phyloP scores from a whole-genome alignment of 1,140 invertebrate genomes.

The Brachionus asplanchnoidis region DNA sequence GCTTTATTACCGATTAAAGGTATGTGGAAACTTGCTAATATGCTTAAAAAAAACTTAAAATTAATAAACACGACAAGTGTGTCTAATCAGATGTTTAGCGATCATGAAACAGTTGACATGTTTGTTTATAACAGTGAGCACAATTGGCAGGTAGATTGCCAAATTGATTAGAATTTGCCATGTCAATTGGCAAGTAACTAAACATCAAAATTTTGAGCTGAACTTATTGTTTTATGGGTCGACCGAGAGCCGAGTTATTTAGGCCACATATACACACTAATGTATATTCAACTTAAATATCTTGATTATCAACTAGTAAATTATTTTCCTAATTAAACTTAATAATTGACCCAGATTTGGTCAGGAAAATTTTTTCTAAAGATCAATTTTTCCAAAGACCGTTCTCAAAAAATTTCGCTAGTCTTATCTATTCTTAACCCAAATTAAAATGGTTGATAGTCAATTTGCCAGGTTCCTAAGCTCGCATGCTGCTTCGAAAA shows the following conservation, averaged over 20 bases:
- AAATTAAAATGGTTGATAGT: background rate
- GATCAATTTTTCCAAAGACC: conserved; percentile 17
- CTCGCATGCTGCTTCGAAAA: background rate
- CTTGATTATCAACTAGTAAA: conserved; percentile 11
- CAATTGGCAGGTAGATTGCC: background rate
- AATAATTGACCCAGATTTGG: conserved; percentile 9
- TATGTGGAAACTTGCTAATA: background rate
- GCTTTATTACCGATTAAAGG: background rate
- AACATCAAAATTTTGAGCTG: background rate
- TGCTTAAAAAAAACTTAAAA: background rate
- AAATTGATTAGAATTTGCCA: background rate
- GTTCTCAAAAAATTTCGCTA: background rate
- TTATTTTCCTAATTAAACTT: conserved; percentile 13
- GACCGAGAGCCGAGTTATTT: background rate
- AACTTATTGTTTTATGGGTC: background rate
- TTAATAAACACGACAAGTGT: background rate
- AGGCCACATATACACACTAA: background rate
- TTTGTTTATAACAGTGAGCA: background rate
- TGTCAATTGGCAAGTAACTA: background rate
- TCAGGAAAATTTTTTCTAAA: background rate
- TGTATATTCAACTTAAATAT: conserved; percentile 1
- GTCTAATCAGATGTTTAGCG: background rate
- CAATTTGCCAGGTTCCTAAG: background rate
- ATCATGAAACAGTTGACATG: background rate
- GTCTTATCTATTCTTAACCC: background rate